A percentile compares a stretch with the other conserved stretches of the same genome.
Conservation (phyloP, 2,113 vertebrate species). For the Oryzias curvinotus region DNA sequence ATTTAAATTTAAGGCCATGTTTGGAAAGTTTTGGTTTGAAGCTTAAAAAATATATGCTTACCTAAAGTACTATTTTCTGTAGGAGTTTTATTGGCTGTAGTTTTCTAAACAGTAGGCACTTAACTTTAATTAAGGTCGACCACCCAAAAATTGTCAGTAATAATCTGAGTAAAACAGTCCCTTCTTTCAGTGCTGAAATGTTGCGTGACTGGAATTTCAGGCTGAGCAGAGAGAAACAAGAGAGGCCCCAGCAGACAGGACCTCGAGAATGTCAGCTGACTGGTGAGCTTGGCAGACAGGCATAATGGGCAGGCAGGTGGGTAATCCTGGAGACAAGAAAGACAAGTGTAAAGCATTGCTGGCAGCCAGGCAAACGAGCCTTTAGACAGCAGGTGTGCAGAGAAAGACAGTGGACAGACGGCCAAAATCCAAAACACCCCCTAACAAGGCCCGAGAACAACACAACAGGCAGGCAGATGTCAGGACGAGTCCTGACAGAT, state of each 20-base stretch:
- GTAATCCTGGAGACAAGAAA: slow-evolving; percentile 5
- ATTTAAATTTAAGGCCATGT: too few species aligned
- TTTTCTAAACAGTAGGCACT: background rate
- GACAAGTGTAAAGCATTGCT: background rate
- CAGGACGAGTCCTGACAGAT: background rate
- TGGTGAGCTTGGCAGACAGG: slow-evolving; percentile 3
- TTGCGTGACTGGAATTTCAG: background rate
- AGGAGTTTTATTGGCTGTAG: too few species aligned
- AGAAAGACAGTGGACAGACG: background rate
- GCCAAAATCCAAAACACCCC: background rate
- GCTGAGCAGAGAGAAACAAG: background rate
- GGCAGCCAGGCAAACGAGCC: background rate
- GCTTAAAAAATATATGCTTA: too few species aligned
- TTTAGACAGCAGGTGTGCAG: background rate
- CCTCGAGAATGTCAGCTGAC: background rate
- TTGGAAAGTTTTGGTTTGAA: too few species aligned
- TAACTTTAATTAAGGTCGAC: background rate
- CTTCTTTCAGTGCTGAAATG: background rate
- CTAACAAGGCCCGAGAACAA: background rate
- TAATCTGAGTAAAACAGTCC: too few species aligned
- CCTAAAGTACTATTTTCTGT: too few species aligned
- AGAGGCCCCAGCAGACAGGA: background rate
- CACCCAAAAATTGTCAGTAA: background rate
- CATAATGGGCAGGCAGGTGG: background rate
- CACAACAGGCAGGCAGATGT: slow-evolving; percentile 1